Conservation (phyloP, 1,140 invertebrate genomes). For the Galendromus occidentalis region DNA sequence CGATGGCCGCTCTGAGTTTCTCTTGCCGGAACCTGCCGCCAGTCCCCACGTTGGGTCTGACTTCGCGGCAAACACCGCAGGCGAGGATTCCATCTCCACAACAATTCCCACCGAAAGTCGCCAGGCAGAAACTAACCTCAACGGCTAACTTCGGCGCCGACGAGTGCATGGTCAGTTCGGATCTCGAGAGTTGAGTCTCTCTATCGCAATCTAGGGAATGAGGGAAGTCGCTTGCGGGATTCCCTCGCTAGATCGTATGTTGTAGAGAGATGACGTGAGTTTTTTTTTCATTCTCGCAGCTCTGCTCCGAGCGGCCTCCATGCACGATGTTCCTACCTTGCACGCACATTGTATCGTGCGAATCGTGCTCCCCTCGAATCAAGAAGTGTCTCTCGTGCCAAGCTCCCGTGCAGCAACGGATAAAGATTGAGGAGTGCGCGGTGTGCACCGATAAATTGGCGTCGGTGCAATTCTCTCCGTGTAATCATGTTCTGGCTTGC, state of each 20-base stretch:
- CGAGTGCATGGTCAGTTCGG: constrained; percentile 87
- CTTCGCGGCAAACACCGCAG: background rate
- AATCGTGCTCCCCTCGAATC: constrained; percentile 65
- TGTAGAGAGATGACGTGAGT: too few species aligned
- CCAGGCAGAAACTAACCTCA: constrained; percentile 27
- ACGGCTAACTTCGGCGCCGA: constrained; percentile 30
- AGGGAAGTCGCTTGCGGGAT: too few species aligned
- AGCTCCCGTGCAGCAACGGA: constrained; percentile 49
- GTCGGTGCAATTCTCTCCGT: constrained; percentile 72
- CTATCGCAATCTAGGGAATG: too few species aligned
- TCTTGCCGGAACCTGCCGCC: background rate
- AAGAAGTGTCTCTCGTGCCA: constrained; percentile 89
- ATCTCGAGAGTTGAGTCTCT: too few species aligned
- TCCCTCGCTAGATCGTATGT: background rate
- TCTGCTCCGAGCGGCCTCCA: constrained; percentile 16
- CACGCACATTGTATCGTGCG: constrained; percentile 79
- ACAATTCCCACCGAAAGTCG: constrained; percentile 18
- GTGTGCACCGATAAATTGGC: constrained; percentile 85
- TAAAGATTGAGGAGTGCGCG: constrained; percentile 84
- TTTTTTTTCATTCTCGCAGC: constrained; percentile 25
- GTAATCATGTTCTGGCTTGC: constrained; percentile 85
- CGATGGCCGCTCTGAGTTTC: background rate
- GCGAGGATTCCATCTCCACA: background rate
- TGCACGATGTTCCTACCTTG: constrained; percentile 56
- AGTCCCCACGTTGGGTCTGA: background rate